phyloP scores from a whole-genome alignment of 2,888 invertebrate species.

The Caenorhabditis uteleia region DNA sequence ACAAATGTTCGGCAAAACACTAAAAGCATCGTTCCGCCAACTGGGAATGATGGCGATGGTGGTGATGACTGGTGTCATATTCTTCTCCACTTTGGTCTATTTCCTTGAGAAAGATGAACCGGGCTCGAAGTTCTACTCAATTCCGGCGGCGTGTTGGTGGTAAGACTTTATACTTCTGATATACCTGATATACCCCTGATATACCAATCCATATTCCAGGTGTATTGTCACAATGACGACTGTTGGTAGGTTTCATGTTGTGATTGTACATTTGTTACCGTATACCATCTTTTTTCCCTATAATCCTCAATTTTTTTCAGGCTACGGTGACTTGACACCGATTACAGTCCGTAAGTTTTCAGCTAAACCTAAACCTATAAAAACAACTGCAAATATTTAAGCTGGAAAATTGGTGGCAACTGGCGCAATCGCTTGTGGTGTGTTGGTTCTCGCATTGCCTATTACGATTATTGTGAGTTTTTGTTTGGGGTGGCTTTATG shows the following conservation, averaged over 20 bases:
- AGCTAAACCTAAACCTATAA: not conserved
- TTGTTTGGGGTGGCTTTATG: not conserved
- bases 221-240: slow-evolving; percentile 65
- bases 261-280: slow-evolving; percentile 3
- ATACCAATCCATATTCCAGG: slow-evolving; percentile 19
- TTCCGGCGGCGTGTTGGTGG: slow-evolving; percentile 67
- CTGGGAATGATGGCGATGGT: slow-evolving; percentile 68
- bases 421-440: slow-evolving; percentile 56
- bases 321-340: slow-evolving; percentile 62
- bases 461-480: slow-evolving; percentile 59
- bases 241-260: slow-evolving; percentile 41
- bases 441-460: slow-evolving; percentile 51
- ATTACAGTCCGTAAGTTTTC: slow-evolving; percentile 57
- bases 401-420: slow-evolving; percentile 66
- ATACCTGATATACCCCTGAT: not conserved
- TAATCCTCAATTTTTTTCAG: slow-evolving; percentile 27
- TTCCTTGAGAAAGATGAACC: slow-evolving; percentile 67
- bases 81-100: slow-evolving; percentile 65
- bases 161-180: slow-evolving; percentile 9
- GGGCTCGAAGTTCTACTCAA: slow-evolving; percentile 55
- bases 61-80: slow-evolving; percentile 64
- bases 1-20: slow-evolving; percentile 67
- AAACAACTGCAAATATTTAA: slow-evolving; percentile 24
- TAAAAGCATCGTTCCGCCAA: slow-evolving; percentile 60
- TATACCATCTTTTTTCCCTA: too few species aligned